A percentile compares a stretch with the other conserved stretches of the same genome.
These are phyloP conservation scores for Euphonia xanthogaster DNA, from an alignment of 2,797 vertebrate genomes.

Conservation along the genomic window DNA sequence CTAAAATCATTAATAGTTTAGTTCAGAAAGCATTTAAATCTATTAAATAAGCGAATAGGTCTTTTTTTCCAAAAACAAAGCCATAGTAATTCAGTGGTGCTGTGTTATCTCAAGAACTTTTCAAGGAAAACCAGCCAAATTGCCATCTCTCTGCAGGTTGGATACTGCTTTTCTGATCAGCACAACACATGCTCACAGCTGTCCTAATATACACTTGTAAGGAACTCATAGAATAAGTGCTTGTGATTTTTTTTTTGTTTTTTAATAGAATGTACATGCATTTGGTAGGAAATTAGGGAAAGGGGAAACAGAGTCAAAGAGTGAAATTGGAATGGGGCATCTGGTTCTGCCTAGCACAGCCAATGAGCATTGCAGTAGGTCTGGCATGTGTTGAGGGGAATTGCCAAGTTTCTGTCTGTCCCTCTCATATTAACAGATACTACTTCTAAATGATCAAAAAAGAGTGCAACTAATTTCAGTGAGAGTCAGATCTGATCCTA, in stretches of 20 bases:
- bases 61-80: background rate
- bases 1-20: background rate
- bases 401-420: background rate
- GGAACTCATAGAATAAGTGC: background rate
- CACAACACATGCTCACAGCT: background rate
- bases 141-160: background rate
- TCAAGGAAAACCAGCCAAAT: background rate
- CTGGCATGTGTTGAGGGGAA: background rate
- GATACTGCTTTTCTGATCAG: background rate
- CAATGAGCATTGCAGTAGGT: background rate
- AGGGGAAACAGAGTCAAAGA: background rate
- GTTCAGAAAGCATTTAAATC: background rate
- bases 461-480: background rate
- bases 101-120: background rate
- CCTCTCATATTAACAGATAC: background rate
- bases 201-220: background rate
- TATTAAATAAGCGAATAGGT: background rate
- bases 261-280: rapidly evolving
- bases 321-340: background rate
- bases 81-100: background rate
- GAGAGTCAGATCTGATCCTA: background rate
- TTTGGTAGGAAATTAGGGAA: background rate
- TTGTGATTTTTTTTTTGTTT: background rate
- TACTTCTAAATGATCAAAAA: background rate
- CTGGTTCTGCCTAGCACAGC: background rate